These are phyloP conservation scores for Gorsachius goisagi DNA, from an alignment of 2,113 vertebrate species.

Conservation along the genomic window DNA sequence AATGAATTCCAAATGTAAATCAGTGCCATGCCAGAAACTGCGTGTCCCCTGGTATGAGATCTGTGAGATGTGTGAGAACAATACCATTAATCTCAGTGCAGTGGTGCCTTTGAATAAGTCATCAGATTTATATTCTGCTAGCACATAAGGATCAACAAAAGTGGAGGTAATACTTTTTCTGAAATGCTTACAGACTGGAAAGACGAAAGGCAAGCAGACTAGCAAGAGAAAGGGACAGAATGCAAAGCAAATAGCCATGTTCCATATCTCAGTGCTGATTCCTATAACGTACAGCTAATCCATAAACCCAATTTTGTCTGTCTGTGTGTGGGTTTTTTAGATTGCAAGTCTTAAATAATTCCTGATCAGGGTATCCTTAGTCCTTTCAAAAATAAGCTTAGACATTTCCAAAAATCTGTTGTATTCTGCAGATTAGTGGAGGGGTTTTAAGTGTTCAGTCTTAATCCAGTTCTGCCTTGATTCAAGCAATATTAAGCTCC, in stretches of 20 bases:
- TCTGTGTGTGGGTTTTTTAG: neutral
- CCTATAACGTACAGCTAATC: neutral
- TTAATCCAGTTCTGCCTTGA: neutral
- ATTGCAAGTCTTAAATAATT: neutral
- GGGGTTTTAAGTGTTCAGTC: neutral
- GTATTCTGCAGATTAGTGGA: neutral
- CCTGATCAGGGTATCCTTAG: neutral
- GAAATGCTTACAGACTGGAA: neutral
- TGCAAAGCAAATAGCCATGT: neutral
- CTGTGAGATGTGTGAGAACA: neutral
- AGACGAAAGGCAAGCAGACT: neutral
- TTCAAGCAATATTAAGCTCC: neutral
- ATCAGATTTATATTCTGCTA: neutral
- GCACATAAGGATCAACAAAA: neutral
- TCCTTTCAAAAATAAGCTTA: neutral
- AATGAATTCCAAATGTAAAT: neutral
- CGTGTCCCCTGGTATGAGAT: neutral
- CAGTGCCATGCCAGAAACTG: neutral
- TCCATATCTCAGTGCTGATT: neutral
- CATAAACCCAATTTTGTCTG: neutral
- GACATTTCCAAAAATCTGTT: neutral
- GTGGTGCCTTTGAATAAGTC: neutral
- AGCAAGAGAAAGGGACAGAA: neutral
- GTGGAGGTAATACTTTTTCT: neutral
- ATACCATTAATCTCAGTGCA: neutral